A percentile compares a stretch with the other conserved stretches of the same genome.
Evolutionary conservation across 2,888 invertebrate species (phyloP).

Genomic region (Hypsopygia costalis): DNA sequence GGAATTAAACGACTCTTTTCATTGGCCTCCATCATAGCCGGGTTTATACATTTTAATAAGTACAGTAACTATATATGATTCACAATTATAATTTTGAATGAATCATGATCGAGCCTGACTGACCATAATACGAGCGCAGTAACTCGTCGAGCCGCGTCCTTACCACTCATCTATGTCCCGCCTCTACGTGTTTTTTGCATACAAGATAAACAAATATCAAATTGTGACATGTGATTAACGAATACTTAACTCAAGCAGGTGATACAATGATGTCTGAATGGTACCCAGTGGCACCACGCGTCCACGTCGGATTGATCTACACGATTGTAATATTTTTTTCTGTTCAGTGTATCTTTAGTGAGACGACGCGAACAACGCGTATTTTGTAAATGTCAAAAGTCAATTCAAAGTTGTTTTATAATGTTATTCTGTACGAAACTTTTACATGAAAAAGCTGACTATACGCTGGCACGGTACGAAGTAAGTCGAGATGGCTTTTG

Average conservation of each 20-base stretch:
- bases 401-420: slow-evolving; percentile 34
- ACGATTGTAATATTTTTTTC: slow-evolving; percentile 71
- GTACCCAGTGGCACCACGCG: slow-evolving; percentile 50
- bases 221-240: slow-evolving; percentile 66
- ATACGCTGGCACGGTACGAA: slow-evolving; percentile 59
- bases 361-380: slow-evolving; percentile 68
- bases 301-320: slow-evolving; percentile 68
- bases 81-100: slow-evolving; percentile 67
- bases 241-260: slow-evolving; percentile 5
- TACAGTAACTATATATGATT: slow-evolving; percentile 49
- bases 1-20: slow-evolving; percentile 50
- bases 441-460: slow-evolving; percentile 63
- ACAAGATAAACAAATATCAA: slow-evolving; percentile 50
- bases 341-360: slow-evolving; percentile 74
- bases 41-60: slow-evolving; percentile 41
- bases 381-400: slow-evolving; percentile 74
- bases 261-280: slow-evolving; percentile 65
- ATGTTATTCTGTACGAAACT: slow-evolving; percentile 50
- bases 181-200: slow-evolving; percentile 54
- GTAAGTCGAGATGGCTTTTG: slow-evolving; percentile 69
- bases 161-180: slow-evolving; percentile 40
- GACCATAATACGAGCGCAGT: slow-evolving; percentile 61
- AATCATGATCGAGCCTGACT: slow-evolving; percentile 62
- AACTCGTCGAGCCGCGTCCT: slow-evolving; percentile 47
- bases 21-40: slow-evolving; percentile 35